phyloP scores from a whole-genome alignment of 2,888 invertebrate genomes.

The Tenthredo notha region DNA sequence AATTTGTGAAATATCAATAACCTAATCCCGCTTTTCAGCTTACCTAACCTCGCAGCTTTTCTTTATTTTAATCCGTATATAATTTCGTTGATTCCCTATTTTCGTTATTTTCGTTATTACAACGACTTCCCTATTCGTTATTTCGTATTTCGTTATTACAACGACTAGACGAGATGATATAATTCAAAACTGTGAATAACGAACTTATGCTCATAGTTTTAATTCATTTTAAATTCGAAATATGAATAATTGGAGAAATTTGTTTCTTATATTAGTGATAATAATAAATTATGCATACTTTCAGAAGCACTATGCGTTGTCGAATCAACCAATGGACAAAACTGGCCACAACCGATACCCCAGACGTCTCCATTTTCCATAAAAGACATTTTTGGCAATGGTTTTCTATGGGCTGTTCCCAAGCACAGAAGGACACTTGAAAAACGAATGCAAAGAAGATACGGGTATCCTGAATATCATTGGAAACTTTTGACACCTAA shows the following conservation, averaged over 20 bases:
- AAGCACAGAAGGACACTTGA: slow-evolving; percentile 89
- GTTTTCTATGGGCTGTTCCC: slow-evolving; percentile 91
- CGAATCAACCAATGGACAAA: slow-evolving; percentile 62
- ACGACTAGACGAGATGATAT: background rate
- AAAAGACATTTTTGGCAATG: slow-evolving; percentile 85
- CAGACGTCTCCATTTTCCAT: slow-evolving; percentile 79
- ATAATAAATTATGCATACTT: slow-evolving; percentile 60
- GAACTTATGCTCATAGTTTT: background rate
- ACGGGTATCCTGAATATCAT: slow-evolving; percentile 84
- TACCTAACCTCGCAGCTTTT: slow-evolving; percentile 43
- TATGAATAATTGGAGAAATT: background rate
- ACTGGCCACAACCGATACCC: slow-evolving; percentile 54
- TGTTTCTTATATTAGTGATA: background rate
- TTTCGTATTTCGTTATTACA: too few species aligned
- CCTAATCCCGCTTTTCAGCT: background rate
- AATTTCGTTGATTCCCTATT: background rate
- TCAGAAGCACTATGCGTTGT: slow-evolving; percentile 72
- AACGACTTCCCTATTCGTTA: too few species aligned
- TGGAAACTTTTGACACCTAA: slow-evolving; percentile 88
- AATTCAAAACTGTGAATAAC: background rate
- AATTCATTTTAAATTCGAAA: background rate
- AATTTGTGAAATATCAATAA: slow-evolving; percentile 6
- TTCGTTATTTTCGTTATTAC: background rate
- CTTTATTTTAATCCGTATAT: background rate
- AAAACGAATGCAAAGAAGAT: slow-evolving; percentile 86